Evolutionary conservation across 2,797 vertebrate species (phyloP).

Genomic region (Cossypha polioptera): DNA sequence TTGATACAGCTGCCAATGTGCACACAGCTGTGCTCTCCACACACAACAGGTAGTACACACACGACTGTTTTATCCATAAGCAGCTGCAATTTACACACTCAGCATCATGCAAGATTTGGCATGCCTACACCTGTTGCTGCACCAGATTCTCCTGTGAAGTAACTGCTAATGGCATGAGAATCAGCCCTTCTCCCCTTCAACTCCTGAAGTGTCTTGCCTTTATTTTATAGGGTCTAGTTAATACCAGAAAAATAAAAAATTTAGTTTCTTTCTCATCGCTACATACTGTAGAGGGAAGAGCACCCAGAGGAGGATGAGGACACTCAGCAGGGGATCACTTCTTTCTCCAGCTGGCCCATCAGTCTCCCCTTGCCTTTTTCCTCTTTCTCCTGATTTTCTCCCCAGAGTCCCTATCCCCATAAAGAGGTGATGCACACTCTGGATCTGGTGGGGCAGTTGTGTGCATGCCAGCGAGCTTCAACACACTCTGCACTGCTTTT

Average conservation of each 20-base stretch:
- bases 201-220: background rate
- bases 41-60: background rate
- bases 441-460: background rate
- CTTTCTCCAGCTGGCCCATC: background rate
- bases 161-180: background rate
- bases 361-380: background rate
- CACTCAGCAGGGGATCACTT: background rate
- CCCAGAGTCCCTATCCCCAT: rapidly evolving
- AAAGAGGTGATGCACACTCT: background rate
- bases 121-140: background rate
- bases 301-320: rapidly evolving
- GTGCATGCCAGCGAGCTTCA: rapidly evolving
- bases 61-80: background rate
- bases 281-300: background rate
- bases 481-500: background rate
- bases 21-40: background rate
- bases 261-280: rapidly evolving
- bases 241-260: background rate
- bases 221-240: background rate
- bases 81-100: background rate
- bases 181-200: background rate
- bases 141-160: background rate
- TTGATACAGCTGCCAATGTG: background rate
- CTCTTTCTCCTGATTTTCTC: background rate
- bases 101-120: background rate